phyloP scores from a whole-genome alignment of 2,113 vertebrate genomes.

The Saguinus midas region DNA sequence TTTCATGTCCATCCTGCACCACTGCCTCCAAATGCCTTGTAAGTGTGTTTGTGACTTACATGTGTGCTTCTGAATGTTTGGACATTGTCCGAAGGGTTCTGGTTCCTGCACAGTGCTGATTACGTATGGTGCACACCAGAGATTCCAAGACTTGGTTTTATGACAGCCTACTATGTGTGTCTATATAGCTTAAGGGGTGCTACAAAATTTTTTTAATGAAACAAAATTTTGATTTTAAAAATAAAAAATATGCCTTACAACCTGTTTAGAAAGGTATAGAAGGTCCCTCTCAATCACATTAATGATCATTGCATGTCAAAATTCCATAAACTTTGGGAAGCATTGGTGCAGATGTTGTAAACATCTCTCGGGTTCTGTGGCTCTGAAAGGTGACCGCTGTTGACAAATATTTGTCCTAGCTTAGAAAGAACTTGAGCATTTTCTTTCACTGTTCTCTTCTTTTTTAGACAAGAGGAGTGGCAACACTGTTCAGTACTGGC shows the following conservation, averaged over 20 bases:
- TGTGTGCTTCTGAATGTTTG: background rate
- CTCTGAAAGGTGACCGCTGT: background rate
- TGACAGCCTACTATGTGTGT: background rate
- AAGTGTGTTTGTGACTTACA: slow-evolving; percentile 75
- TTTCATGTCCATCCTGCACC: slow-evolving; percentile 98
- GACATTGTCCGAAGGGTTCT: background rate
- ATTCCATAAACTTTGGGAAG: background rate
- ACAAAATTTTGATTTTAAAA: slow-evolving; percentile 44
- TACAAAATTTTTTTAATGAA: background rate
- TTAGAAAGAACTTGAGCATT: background rate
- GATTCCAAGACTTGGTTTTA: background rate
- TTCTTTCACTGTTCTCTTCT: slow-evolving; percentile 32
- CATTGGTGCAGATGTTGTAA: background rate
- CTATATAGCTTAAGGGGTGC: background rate
- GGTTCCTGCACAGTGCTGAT: background rate
- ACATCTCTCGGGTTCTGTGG: background rate
- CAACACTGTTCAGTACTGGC: slow-evolving; percentile 99
- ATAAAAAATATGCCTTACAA: background rate
- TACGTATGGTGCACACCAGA: background rate
- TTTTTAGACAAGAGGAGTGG: slow-evolving; percentile 95
- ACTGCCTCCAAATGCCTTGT: slow-evolving; percentile 99
- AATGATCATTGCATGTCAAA: background rate
- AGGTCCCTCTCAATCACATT: background rate
- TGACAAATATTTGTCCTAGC: background rate
- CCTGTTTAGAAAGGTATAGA: background rate